phyloP scores from a whole-genome alignment of 1,140 invertebrate species.

The Halyomorpha halys region DNA sequence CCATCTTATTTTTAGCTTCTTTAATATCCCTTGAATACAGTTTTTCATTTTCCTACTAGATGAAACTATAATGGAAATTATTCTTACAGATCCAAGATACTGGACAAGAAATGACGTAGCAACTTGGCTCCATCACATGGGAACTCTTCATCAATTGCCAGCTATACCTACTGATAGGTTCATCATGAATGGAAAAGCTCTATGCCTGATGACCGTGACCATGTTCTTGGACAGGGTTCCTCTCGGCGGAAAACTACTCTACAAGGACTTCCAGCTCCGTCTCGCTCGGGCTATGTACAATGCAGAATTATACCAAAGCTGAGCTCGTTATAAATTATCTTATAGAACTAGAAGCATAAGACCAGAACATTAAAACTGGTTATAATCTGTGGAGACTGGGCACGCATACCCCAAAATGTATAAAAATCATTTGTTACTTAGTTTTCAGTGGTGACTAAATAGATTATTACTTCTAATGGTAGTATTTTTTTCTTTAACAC shows the following conservation, averaged over 20 bases:
- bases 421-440: too few relatives aligned
- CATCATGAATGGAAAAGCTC: slow-evolving; percentile 66
- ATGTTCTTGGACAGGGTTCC: slow-evolving; percentile 63
- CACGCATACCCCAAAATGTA: too few relatives aligned
- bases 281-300: slow-evolving; percentile 37
- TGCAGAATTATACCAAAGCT: slow-evolving; percentile 14
- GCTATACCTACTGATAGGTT: slow-evolving; percentile 48
- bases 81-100: slow-evolving; percentile 50
- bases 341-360: not conserved
- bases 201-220: slow-evolving; percentile 59
- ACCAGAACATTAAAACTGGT: not conserved
- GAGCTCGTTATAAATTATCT: not conserved
- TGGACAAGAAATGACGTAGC: slow-evolving; percentile 57
- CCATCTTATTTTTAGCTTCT: too few relatives aligned
- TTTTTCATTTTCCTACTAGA: too few relatives aligned
- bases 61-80: slow-evolving; percentile 15
- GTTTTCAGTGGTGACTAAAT: too few relatives aligned
- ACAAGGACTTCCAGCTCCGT: slow-evolving; percentile 44
- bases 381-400: too few relatives aligned
- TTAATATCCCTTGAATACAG: too few relatives aligned
- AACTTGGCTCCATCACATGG: slow-evolving; percentile 49
- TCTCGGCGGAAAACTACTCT: slow-evolving; percentile 52
- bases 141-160: slow-evolving; percentile 47
- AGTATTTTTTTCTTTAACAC: too few relatives aligned
- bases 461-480: too few relatives aligned